Conservation (phyloP, 1,140 invertebrate genomes). For the Caenorhabditis inopinata region DNA sequence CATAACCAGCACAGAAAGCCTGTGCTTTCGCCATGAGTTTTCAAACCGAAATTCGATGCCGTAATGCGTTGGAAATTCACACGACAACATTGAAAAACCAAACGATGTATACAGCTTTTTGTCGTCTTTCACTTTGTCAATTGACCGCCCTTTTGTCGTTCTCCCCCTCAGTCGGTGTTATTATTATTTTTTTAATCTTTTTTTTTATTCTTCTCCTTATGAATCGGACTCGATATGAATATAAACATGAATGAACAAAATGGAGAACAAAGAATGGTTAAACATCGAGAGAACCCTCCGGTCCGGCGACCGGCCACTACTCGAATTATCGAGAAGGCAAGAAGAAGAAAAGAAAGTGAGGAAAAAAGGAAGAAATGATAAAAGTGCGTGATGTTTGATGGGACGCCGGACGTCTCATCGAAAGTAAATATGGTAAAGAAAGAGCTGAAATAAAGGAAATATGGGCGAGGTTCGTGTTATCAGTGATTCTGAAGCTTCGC, state of each 20-base stretch:
- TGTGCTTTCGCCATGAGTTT: too few species aligned
- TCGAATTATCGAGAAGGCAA: neutral
- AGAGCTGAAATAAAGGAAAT: neutral
- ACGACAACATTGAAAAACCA: neutral
- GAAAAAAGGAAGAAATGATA: constrained; percentile 17
- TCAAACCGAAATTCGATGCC: neutral
- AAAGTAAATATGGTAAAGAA: constrained; percentile 9
- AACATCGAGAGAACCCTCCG: too few species aligned
- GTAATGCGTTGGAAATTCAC: neutral
- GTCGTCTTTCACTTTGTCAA: neutral
- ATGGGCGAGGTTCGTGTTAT: constrained; percentile 21
- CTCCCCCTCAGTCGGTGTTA: too few species aligned
- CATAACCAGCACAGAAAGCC: too few species aligned
- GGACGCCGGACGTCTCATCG: neutral
- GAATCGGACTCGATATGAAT: neutral
- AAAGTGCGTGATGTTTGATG: neutral
- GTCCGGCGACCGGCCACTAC: too few species aligned
- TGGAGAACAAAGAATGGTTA: too few species aligned
- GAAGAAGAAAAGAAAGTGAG: neutral
- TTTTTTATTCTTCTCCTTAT: too few species aligned
- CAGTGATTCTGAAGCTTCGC: constrained; percentile 11
- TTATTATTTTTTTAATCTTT: too few species aligned
- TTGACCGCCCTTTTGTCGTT: neutral
- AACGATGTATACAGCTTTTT: constrained; percentile 2
- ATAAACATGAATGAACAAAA: neutral